Evolutionary conservation across 1,140 invertebrate genomes (phyloP), one percentile per base, ranked within the genome.

Genomic region (Nixonia krombeini): DNA sequence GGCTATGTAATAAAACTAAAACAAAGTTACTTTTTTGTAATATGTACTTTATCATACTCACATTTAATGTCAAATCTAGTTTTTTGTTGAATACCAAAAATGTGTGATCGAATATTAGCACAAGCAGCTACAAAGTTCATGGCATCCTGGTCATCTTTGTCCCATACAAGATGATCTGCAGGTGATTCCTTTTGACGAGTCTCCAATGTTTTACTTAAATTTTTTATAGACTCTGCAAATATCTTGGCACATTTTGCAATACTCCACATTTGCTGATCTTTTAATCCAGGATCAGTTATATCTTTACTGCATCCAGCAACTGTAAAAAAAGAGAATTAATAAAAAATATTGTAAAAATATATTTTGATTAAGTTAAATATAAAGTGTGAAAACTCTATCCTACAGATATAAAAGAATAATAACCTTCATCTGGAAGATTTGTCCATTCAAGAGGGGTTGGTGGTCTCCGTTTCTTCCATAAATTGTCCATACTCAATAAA

Each of bases 91-190:
- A 99, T 99, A 29, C 91, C 89, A 85, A 99, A 99, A 70, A 99
- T 95, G 68, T 95, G 86, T 0, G 94, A 90, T 28, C 98, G 87
- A 52, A 99, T 92, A 82, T 99, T 99, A 0, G 97, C 92, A 82
- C 95, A 96, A 1, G 95, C 90, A 0, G 96, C 92, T 1, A 99
- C 97, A 87, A 99, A 99, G 83, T 99, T 92, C 94, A 99, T 96
- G 0, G 94, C 91, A 57, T 89, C 84, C 58, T 93, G 91, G 81
- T 99, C 96, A 86, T 99, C 98, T 84, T 99, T 99, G 81, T 99
- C 97, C 97, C 97, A 99, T 16, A 96, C 89, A 0, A 99, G 86
- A 74, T 91, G 91, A 71, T 94, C 91, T 21, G 87, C 89, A 5
- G 88, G 87, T 1, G 66, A 76, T 25, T 79, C 80, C 68, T 76